Base-by-base conservation (phyloP, 2,888 invertebrate genomes). In the Phymatocera aterrima region DNA sequence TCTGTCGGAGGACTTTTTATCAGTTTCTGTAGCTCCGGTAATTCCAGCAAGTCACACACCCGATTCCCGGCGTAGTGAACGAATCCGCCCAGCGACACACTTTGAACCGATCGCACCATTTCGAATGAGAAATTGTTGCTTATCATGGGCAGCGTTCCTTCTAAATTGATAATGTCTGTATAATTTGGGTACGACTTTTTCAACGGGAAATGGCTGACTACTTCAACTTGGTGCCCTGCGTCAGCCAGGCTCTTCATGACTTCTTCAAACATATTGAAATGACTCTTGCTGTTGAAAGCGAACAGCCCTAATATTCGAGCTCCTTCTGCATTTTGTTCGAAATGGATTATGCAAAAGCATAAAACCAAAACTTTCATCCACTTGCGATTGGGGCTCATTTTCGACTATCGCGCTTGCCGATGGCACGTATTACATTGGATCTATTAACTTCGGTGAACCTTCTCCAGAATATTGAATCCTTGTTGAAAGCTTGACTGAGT, bases 151-250 rank as follows among this genome's bases (percentile, higher is more conserved):
- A 77, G 78, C 54, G 72, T 83, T 3, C 81, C 74, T 10, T 78
- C 82, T n/a, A 77, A 80, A 6, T 87, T 79, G 6, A 86, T 86
- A 79, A 90, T 85, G 78, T 90, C 89, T 8, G 82, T 84, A 75
- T 88, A 82, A 79, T 85, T 89, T 0, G 82, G 18, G 43, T 85
- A 83, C 46, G 82, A 79, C 24, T 87, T 81, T 78, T 84, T 84
- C 46, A 85, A 77, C 0, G 88, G 86, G 43, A 88, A 87, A 77
- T 89, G 87, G 72, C 89, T 88, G 3, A 91, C 83, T 8, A 90
- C 87, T 3, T 87, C 90, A 10, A 91, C 86, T 34, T 89, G 82
- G 80, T 91, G 90, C 3, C 88, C 87, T 64, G 85, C 86, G 12
- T 81, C 81, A 5, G 88, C 89, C 60, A 91, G 82, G 48, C 85